Conservation (phyloP, 1,140 invertebrate genomes). For the Scylla paramamosain region DNA sequence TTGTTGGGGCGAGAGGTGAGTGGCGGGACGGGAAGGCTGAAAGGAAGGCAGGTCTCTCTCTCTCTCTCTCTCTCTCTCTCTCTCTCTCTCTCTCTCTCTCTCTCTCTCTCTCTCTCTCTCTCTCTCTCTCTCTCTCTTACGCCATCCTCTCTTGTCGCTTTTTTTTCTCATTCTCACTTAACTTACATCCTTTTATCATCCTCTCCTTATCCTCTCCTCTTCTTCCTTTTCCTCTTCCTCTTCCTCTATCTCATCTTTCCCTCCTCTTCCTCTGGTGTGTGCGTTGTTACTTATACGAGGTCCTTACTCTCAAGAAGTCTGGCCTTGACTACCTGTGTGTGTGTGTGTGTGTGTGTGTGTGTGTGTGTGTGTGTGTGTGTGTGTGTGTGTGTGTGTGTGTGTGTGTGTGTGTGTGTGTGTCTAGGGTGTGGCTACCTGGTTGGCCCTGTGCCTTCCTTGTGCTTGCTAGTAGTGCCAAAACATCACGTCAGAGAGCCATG, state of each 20-base stretch:
- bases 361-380: conserved; percentile 28
- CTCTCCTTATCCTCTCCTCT: not conserved
- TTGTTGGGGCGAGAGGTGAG: not conserved
- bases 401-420: conserved; percentile 46
- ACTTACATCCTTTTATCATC: not conserved
- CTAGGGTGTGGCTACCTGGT: not conserved
- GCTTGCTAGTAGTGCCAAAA: conserved; percentile 45
- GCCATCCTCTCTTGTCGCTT: not conserved
- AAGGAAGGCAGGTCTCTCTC: not conserved
- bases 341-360: conserved; percentile 47
- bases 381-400: not conserved
- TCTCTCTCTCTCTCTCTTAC: not conserved
- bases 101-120: not conserved
- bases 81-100: conserved; percentile 22
- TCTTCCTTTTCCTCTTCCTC: not conserved
- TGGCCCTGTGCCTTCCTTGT: conserved; percentile 3
- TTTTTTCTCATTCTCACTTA: not conserved
- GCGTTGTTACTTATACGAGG: not conserved
- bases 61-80: not conserved
- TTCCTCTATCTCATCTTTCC: not conserved
- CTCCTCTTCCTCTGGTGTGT: not conserved
- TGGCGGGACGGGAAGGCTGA: not conserved
- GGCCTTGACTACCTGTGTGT: not conserved
- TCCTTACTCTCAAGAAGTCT: not conserved
- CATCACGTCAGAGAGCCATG: conserved; percentile 21